Conservation (phyloP, 2,113 vertebrate species). For the Echinops telfairi region DNA sequence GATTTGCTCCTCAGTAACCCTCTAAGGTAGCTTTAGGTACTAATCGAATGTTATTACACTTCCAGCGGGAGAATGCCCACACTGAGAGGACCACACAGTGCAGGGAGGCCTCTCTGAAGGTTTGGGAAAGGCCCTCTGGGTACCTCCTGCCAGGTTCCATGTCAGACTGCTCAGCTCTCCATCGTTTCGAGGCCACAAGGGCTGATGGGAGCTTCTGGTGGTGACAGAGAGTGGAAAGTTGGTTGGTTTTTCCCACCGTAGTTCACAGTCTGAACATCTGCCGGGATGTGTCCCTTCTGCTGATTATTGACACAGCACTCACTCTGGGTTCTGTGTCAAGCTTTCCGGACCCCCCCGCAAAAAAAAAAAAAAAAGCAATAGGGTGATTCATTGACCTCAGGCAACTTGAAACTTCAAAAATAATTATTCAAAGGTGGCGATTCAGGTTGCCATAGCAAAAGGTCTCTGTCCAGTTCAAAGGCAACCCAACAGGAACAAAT, state of each 20-base stretch:
- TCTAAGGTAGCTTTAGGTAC: not conserved
- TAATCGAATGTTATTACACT: not conserved
- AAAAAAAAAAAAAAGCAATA: conserved; percentile 22
- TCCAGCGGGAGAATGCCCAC: not conserved
- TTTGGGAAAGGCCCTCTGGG: not conserved
- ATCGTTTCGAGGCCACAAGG: too few species aligned
- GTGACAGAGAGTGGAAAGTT: too few species aligned
- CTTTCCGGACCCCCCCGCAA: not conserved
- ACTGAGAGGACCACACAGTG: not conserved
- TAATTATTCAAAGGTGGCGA: not conserved
- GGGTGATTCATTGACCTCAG: conserved; percentile 29
- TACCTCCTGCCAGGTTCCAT: not conserved
- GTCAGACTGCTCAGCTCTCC: too few species aligned
- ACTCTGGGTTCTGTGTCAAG: not conserved
- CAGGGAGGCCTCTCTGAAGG: not conserved
- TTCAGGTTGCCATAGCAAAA: conserved; percentile 43
- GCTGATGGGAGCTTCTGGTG: too few species aligned
- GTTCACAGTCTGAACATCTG: too few species aligned
- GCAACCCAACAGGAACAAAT: conserved; percentile 28
- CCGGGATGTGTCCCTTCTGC: not conserved
- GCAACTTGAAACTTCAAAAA: conserved; percentile 40
- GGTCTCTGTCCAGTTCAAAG: conserved; percentile 30
- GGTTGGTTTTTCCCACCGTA: too few species aligned
- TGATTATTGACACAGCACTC: not conserved
- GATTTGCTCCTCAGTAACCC: not conserved